Conservation (phyloP, 92 coral and sea anemone genomes). For the Plumapathes pennacea region DNA sequence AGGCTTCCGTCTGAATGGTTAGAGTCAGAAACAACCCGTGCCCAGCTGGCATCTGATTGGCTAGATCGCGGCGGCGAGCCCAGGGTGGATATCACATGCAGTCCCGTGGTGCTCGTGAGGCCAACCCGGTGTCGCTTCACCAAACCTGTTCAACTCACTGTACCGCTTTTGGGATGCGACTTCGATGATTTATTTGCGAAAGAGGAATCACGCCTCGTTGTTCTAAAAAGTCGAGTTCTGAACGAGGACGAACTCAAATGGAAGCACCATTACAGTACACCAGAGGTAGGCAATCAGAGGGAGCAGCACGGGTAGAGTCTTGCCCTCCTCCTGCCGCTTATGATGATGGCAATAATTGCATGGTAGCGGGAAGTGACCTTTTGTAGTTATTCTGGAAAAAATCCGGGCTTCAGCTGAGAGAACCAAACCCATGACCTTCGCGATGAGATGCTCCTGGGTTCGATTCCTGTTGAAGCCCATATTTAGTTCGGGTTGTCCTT, state of each 20-base stretch:
- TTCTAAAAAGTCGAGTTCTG: conserved; percentile 51
- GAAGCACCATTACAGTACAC: conserved; percentile 85
- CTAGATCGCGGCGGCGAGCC: conserved; percentile 13
- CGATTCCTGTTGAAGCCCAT: no score
- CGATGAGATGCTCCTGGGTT: no score
- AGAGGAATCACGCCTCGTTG: conserved; percentile 60
- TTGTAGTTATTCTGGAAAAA: neutral
- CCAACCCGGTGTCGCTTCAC: conserved; percentile 59
- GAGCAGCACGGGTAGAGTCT: neutral
- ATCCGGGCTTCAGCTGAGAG: neutral
- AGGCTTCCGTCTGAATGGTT: conserved; percentile 1
- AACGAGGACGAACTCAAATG: conserved; percentile 66
- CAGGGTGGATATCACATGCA: conserved; percentile 69
- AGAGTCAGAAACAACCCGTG: neutral
- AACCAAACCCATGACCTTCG: no score
- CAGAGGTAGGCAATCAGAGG: conserved; percentile 47
- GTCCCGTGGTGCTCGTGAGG: conserved; percentile 76
- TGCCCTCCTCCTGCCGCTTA: no score
- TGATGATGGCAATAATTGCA: no score
- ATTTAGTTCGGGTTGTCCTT: no score
- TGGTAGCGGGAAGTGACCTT: no score
- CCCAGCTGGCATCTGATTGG: neutral
- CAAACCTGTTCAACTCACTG: conserved; percentile 66
- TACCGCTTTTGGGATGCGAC: conserved; percentile 61
- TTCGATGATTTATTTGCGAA: conserved; percentile 65